Percentiles rank a stretch among this genome's conserved stretches.
Conservation (phyloP, 2,888 invertebrate species). For the Augiades crinisus region DNA sequence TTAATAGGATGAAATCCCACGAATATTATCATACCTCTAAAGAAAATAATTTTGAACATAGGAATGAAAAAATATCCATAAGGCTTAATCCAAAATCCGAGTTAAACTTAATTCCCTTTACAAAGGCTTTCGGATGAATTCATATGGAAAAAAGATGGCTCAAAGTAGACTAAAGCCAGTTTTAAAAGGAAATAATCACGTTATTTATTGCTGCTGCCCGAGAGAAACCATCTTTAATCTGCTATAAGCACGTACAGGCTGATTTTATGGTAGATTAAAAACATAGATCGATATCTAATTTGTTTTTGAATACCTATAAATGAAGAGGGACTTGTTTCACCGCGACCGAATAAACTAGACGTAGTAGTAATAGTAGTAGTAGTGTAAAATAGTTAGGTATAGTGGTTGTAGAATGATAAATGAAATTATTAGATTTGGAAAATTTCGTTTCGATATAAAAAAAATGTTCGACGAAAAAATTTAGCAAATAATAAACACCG, state of each 20-base stretch:
- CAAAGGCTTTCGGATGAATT: slow-evolving; percentile 57
- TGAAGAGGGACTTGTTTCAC: slow-evolving; percentile 35
- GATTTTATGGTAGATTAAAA: slow-evolving; percentile 75
- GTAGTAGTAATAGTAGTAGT: no score
- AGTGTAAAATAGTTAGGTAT: no score
- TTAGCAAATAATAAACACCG: no score
- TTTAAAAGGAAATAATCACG: slow-evolving; percentile 74
- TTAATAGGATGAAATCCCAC: not conserved
- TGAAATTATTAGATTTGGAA: no score
- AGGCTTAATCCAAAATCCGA: slow-evolving; percentile 21
- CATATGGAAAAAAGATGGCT: slow-evolving; percentile 56
- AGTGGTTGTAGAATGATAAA: no score
- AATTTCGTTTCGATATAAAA: no score
- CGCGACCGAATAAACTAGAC: slow-evolving; percentile 35
- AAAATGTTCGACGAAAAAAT: no score
- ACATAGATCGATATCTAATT: slow-evolving; percentile 63
- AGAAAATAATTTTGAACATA: slow-evolving; percentile 22
- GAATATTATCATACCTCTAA: not conserved
- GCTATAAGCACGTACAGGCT: slow-evolving; percentile 62
- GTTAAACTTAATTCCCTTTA: slow-evolving; percentile 57
- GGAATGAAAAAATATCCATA: slow-evolving; percentile 32
- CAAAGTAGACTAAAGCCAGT: slow-evolving; percentile 55
- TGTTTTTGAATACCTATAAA: slow-evolving; percentile 58
- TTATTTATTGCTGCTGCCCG: slow-evolving; percentile 73
- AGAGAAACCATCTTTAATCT: slow-evolving; percentile 72